phyloP scores from a whole-genome alignment of 1,140 invertebrate genomes.

The Drosophila repletoides region DNA sequence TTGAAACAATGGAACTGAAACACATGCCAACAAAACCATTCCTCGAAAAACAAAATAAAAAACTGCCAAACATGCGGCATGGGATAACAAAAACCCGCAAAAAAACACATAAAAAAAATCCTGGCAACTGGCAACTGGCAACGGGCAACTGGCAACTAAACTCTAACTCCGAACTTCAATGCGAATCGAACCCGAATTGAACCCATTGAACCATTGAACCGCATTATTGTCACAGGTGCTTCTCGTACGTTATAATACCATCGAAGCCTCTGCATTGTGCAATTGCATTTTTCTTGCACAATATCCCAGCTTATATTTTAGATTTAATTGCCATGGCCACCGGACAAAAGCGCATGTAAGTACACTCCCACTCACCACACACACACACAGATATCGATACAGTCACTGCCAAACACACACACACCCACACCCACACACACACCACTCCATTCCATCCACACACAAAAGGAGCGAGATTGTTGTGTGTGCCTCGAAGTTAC shows the following conservation, averaged over 20 bases:
- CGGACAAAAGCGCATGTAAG: constrained; percentile 86
- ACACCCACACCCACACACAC: background rate
- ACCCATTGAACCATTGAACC: constrained; percentile 39
- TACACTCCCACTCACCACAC: constrained; percentile 39
- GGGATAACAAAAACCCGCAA: constrained; percentile 27
- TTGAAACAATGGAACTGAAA: constrained; percentile 65
- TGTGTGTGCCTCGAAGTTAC: too few species aligned
- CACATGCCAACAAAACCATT: constrained; percentile 39
- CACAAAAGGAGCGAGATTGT: too few species aligned
- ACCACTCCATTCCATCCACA: too few species aligned
- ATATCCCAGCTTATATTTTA: constrained; percentile 85
- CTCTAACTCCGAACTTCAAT: too few species aligned
- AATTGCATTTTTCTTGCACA: constrained; percentile 84
- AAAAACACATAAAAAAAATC: constrained; percentile 21
- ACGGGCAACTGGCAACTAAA: constrained; percentile 30
- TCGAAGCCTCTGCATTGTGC: constrained; percentile 82
- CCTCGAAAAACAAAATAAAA: constrained; percentile 20
- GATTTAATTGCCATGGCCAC: constrained; percentile 84
- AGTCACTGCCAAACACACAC: constrained; percentile 18
- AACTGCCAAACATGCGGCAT: constrained; percentile 28
- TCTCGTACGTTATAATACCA: constrained; percentile 82
- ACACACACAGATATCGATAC: constrained; percentile 19
- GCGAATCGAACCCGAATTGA: constrained; percentile 42
- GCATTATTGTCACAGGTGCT: constrained; percentile 82
- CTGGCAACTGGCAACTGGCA: background rate